Conservation (phyloP, 2,113 vertebrate species). For the Erinaceus europaeus region DNA sequence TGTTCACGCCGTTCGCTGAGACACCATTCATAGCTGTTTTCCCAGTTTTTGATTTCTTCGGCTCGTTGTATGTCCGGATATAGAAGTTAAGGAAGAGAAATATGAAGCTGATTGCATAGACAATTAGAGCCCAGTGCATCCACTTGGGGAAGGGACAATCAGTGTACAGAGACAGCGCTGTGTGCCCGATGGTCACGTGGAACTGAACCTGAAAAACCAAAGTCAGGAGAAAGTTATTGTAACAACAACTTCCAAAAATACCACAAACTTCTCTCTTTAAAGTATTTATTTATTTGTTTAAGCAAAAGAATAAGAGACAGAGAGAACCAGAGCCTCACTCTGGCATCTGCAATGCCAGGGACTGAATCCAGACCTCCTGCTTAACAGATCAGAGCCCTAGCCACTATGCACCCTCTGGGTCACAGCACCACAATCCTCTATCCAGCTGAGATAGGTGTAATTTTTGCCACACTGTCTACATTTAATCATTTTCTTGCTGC, state of each 20-base stretch:
- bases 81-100: constrained; percentile 98
- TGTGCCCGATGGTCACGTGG: constrained; percentile 97
- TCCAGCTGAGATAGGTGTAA: background rate
- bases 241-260: background rate
- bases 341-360: too few species aligned
- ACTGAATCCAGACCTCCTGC: too few species aligned
- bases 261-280: too few species aligned
- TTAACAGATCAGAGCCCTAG: too few species aligned
- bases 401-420: too few species aligned
- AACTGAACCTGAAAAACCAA: constrained; percentile 92
- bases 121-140: constrained; percentile 99
- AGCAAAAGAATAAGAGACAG: too few species aligned
- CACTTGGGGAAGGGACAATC: constrained; percentile 99
- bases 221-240: rapidly evolving
- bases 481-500: background rate
- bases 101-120: constrained; percentile 97
- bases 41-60: constrained; percentile 87
- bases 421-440: background rate
- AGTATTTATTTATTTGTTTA: too few species aligned
- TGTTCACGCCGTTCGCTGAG: constrained; percentile 85
- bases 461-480: background rate
- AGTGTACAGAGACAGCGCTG: constrained; percentile 95
- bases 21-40: constrained; percentile 88
- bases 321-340: too few species aligned
- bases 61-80: constrained; percentile 95